A percentile compares a stretch with the other conserved stretches of the same genome.
phyloP scores from a whole-genome alignment of 2,113 vertebrate species.

The Gallinago paraguaiae region DNA sequence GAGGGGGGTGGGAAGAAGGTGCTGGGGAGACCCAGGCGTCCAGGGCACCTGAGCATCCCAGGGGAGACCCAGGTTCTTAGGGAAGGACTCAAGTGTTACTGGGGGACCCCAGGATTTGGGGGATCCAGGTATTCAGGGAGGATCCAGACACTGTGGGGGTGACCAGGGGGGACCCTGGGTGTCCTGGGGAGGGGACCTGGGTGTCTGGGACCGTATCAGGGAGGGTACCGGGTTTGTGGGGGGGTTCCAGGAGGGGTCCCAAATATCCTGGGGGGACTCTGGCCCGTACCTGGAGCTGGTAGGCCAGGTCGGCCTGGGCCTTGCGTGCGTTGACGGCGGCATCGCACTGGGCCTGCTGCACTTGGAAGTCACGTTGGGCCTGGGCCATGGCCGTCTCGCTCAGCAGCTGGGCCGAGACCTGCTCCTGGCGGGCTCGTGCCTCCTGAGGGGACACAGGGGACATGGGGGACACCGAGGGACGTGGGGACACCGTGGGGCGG shows the following conservation, averaged over 20 bases:
- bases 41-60: not conserved
- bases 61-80: too few species aligned
- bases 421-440: not conserved
- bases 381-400: not conserved
- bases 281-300: not conserved
- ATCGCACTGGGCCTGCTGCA: not conserved
- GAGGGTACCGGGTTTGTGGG: not conserved
- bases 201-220: not conserved
- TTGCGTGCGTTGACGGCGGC: not conserved
- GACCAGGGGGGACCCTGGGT: too few species aligned
- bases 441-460: not conserved
- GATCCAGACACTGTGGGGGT: not conserved
- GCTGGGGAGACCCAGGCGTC: too few species aligned
- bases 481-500: not conserved
- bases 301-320: not conserved
- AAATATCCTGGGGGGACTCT: not conserved
- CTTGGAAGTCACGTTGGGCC: not conserved
- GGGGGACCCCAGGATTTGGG: too few species aligned
- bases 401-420: not conserved
- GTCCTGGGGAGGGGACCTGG: not conserved
- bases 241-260: too few species aligned
- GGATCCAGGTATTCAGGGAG: too few species aligned
- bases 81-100: too few species aligned
- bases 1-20: too few species aligned
- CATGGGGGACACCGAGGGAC: not conserved